Percentiles rank a stretch among this genome's conserved stretches.
These are phyloP conservation scores for Natator depressus DNA, from an alignment of 2,113 vertebrate species.

Conservation along the genomic window DNA sequence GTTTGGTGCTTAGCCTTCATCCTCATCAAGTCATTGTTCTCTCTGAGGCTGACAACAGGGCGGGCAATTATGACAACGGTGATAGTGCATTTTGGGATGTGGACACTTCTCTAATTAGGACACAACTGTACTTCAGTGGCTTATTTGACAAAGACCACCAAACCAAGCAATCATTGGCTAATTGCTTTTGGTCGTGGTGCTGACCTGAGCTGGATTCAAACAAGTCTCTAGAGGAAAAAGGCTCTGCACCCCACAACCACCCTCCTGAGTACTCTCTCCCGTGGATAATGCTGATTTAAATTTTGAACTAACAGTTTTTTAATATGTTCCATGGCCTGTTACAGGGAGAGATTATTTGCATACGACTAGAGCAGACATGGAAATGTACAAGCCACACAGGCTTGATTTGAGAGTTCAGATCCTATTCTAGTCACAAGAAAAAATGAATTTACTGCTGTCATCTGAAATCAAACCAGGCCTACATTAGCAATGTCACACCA, in stretches of 20 bases:
- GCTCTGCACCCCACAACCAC: background rate
- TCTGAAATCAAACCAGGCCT: background rate
- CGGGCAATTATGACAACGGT: background rate
- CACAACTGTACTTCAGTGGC: background rate
- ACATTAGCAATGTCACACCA: background rate
- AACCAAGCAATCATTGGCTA: background rate
- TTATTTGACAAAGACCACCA: rapidly evolving
- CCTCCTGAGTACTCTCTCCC: background rate
- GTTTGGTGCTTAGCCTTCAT: background rate
- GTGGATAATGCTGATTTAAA: background rate
- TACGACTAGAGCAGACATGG: background rate
- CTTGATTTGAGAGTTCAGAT: background rate
- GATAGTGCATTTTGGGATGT: background rate
- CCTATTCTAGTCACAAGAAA: background rate
- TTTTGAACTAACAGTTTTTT: background rate
- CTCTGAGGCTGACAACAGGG: background rate
- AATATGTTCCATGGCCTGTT: background rate
- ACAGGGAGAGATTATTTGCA: background rate
- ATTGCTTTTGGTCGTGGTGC: background rate
- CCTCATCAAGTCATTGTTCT: background rate
- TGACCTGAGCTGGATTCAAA: background rate
- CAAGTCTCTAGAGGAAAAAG: background rate
- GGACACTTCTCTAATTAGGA: background rate
- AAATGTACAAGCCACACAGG: background rate
- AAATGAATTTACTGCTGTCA: background rate